phyloP scores from a whole-genome alignment of 2,797 vertebrate genomes.

The Decapterus maruadsi region DNA sequence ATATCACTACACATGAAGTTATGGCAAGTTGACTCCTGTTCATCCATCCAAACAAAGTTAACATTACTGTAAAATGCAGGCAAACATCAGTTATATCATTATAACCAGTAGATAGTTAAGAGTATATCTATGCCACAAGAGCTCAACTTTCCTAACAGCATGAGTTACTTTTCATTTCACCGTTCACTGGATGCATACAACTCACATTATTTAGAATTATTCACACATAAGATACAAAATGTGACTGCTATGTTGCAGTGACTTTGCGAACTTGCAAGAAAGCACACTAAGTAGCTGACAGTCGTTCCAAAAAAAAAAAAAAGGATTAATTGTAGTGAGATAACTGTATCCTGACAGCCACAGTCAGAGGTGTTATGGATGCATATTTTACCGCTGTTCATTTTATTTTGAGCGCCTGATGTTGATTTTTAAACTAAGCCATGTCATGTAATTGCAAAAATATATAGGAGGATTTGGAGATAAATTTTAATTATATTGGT shows the following conservation, averaged over 20 bases:
- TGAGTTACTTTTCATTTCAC: constrained; percentile 12
- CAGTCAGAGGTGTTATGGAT: constrained; percentile 27
- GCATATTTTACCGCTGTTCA: constrained; percentile 17
- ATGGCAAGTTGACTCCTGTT: constrained; percentile 19
- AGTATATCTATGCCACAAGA: constrained; percentile 21
- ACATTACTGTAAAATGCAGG: constrained; percentile 35
- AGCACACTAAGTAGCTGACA: constrained; percentile 11
- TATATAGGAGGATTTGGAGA: constrained; percentile 29
- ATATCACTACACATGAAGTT: constrained; percentile 2
- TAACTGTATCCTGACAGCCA: constrained; percentile 18
- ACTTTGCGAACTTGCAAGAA: constrained; percentile 33
- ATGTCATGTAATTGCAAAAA: neutral
- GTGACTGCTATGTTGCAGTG: constrained; percentile 25
- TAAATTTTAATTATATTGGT: constrained; percentile 37
- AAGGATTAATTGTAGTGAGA: constrained; percentile 22
- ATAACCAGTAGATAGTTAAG: constrained; percentile 11
- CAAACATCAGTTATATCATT: constrained; percentile 19
- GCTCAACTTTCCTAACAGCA: constrained; percentile 6
- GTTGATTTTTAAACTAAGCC: constrained; percentile 38
- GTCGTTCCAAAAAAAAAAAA: constrained; percentile 26
- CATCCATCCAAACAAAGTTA: constrained; percentile 28
- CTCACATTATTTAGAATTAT: neutral
- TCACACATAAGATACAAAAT: constrained; percentile 7
- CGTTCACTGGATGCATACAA: neutral
- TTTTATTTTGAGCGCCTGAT: constrained; percentile 21